Base-by-base conservation (phyloP, 2,888 invertebrate genomes). In the Lamproptera curius region DNA sequence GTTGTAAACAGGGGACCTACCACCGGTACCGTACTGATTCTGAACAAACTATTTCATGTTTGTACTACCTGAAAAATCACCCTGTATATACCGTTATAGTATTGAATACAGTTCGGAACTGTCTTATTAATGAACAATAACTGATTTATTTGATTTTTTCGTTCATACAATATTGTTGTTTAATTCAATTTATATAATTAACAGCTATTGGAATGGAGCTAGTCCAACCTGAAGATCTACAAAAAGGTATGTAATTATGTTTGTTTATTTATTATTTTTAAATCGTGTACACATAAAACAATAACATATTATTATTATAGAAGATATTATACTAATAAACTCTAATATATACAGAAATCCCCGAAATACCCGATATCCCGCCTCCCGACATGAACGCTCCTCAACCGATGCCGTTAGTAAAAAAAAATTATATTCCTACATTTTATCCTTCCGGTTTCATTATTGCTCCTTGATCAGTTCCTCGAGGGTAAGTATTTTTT, bases 361-460 rank as follows among this genome's bases (percentile, higher is more conserved):
- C 78, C 50, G 79, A 74, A 63, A 75, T 80, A 54, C 70, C 83
- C 54, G 84, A 79, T 59, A 69, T 79, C 67, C 76, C 63, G 70
- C 69, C 60, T 61, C 80, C 76, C 45, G 80, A 73, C 52, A 44
- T 71, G 54, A 66, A 76, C 51, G 73, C 56, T 65, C 76, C 75
- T 53, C 63, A 57, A 54, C 57, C 62, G 38, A 67, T 71, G 51
- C 70, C 66, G 84, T 83, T 75, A 76, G 84, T 83, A 47, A n/a
- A n/a, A n/a, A n/a, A n/a, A n/a, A n/a, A n/a, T n/a, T n/a, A n/a
- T n/a, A 38, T 28, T 33, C 33, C 2, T 10, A 28, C 2, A 13
- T 13, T 15, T 47, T 11, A n/a, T 16, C 2, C 9, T 28, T 9
- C 28, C n/a, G n/a, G 9, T 28, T 28, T n/a, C 2, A 28, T 8